These are phyloP conservation scores for Rhabdornis inornatus DNA, from an alignment of 2,113 vertebrate genomes.

Conservation along the genomic window DNA sequence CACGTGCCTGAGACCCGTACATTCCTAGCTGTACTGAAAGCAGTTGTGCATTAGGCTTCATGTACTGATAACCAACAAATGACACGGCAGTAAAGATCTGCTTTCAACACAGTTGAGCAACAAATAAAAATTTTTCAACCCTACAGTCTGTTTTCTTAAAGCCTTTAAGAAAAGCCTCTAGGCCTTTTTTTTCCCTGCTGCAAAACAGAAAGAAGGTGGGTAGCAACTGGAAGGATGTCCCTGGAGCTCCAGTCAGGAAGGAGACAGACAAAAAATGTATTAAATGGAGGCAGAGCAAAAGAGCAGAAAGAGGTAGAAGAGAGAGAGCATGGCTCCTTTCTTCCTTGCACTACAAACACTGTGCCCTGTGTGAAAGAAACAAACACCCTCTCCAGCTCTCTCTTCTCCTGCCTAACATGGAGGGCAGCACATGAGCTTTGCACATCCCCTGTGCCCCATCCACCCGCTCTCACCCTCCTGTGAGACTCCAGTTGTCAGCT, in stretches of 20 bases:
- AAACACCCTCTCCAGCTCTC: not conserved
- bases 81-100: not conserved
- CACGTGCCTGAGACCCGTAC: not conserved
- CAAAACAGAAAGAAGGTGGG: not conserved
- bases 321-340: rapidly evolving
- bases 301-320: not conserved
- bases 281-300: not conserved
- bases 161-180: not conserved
- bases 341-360: rapidly evolving
- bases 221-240: not conserved
- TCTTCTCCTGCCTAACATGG: not conserved
- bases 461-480: not conserved
- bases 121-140: not conserved
- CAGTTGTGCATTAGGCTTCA: not conserved
- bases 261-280: not conserved
- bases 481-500: not conserved
- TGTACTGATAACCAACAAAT: not conserved
- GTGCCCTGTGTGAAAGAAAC: rapidly evolving
- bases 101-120: not conserved
- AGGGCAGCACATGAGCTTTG: not conserved
- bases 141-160: not conserved
- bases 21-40: not conserved
- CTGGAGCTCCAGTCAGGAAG: not conserved
- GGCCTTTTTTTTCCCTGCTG: not conserved
- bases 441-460: rapidly evolving